phyloP scores from a whole-genome alignment of 2,797 vertebrate genomes.

The Holocentrus rufus region DNA sequence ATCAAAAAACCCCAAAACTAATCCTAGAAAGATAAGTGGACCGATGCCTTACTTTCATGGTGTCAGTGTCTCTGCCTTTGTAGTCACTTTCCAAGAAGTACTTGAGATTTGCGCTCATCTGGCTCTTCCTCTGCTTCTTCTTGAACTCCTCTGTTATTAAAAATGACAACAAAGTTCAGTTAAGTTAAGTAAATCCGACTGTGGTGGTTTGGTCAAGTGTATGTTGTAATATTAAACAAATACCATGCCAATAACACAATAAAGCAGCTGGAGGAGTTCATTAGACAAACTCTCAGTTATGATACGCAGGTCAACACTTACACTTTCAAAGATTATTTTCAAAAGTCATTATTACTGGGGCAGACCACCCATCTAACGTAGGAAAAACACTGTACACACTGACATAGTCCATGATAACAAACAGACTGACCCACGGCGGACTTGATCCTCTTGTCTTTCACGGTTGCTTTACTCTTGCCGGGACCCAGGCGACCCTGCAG shows the following conservation, averaged over 20 bases:
- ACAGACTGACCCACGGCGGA: constrained; percentile 77
- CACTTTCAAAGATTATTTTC: too few relatives aligned
- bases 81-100: constrained; percentile 70
- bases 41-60: constrained; percentile 68
- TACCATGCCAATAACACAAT: background rate
- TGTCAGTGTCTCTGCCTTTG: constrained; percentile 58
- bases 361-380: too few relatives aligned
- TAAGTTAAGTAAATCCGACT: background rate
- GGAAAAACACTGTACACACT: too few relatives aligned
- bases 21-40: accelerated
- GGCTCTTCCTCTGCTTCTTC: constrained; percentile 77
- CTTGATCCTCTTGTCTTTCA: constrained; percentile 80
- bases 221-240: background rate
- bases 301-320: too few relatives aligned
- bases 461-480: constrained; percentile 76
- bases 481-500: constrained; percentile 70
- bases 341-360: too few relatives aligned
- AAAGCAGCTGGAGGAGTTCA: too few relatives aligned
- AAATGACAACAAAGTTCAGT: background rate
- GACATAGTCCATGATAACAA: background rate
- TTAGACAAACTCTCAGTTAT: too few relatives aligned
- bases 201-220: too few relatives aligned
- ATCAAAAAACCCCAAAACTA: too few relatives aligned
- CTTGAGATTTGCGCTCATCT: constrained; percentile 72
- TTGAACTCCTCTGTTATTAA: constrained; percentile 77